Conservation (phyloP, 2,797 vertebrate genomes). For the Schizothorax lantsangensis region DNA sequence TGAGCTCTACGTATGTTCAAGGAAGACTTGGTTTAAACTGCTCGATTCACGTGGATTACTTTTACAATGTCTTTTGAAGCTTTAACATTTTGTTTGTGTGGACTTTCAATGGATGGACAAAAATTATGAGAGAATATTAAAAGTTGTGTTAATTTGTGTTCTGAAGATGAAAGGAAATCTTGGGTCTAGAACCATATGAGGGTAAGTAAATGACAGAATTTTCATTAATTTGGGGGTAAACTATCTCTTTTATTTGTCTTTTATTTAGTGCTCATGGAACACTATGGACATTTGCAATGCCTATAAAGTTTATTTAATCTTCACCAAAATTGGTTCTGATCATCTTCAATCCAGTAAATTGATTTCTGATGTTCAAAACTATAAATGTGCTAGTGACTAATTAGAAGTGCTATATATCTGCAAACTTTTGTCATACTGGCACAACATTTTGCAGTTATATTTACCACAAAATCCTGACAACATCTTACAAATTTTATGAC, state of each 20-base stretch:
- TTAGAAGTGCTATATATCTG: neutral
- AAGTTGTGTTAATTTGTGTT: neutral
- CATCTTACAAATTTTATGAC: neutral
- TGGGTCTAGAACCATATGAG: neutral
- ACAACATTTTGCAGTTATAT: neutral
- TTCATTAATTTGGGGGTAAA: neutral
- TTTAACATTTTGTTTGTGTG: neutral
- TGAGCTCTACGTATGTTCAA: neutral
- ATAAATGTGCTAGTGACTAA: neutral
- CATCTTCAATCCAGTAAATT: neutral
- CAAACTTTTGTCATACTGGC: neutral
- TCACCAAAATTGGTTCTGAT: neutral
- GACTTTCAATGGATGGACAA: neutral
- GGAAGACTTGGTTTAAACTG: neutral
- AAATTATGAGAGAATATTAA: neutral
- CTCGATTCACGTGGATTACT: neutral
- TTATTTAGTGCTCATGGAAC: neutral
- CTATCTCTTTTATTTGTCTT: neutral
- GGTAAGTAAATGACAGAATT: neutral
- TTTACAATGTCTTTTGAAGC: neutral
- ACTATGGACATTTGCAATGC: neutral
- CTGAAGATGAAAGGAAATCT: neutral
- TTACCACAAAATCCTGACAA: neutral
- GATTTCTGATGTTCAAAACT: neutral
- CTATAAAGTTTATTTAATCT: neutral